These are phyloP conservation scores for Ophonus ardosiacus DNA, from an alignment of 2,888 invertebrate genomes.

Conservation along the genomic window DNA sequence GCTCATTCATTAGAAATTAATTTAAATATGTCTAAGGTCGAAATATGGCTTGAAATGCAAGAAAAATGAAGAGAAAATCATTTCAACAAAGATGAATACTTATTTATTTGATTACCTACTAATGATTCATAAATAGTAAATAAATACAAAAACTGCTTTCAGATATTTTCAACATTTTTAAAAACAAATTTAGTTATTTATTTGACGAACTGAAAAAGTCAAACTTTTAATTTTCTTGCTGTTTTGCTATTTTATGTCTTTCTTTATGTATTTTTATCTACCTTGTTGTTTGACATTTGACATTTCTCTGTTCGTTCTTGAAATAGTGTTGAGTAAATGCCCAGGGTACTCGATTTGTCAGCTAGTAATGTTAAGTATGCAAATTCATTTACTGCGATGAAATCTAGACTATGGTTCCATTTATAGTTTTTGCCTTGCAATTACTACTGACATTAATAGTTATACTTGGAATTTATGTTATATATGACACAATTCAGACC, in stretches of 20 bases:
- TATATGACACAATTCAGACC: neutral
- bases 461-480: neutral
- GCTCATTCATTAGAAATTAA: neutral
- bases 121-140: too few species aligned
- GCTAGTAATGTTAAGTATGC: slow-evolving; percentile 1
- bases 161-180: too few species aligned
- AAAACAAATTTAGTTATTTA: too few species aligned
- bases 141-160: too few species aligned
- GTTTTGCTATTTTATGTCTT: neutral
- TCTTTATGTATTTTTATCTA: neutral
- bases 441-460: neutral
- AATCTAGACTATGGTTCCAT: neutral
- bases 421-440: neutral
- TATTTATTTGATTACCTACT: too few species aligned
- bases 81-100: too few species aligned
- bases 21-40: slow-evolving; percentile 1
- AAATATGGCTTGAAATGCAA: neutral
- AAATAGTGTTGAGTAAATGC: slow-evolving; percentile 58
- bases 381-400: neutral
- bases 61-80: too few species aligned
- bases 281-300: slow-evolving; percentile 40
- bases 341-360: neutral
- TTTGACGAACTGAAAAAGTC: too few species aligned
- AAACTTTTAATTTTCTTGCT: neutral
- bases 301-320: slow-evolving; percentile 55